These are phyloP conservation scores for Pelecanoides urinatrix DNA, from an alignment of 2,113 vertebrate species.

Conservation along the genomic window DNA sequence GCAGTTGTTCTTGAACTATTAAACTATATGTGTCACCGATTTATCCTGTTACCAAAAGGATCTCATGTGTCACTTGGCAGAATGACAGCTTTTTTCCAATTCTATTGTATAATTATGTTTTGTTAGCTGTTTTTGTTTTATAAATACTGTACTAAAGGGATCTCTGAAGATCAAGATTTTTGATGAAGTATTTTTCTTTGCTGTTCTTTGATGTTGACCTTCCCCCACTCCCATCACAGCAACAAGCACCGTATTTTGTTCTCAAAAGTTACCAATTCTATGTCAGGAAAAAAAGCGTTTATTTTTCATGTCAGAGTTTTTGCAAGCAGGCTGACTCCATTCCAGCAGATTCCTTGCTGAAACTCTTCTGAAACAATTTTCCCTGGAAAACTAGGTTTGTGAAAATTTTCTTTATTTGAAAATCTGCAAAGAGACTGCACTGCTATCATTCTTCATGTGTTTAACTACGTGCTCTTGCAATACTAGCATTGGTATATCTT, in stretches of 20 bases:
- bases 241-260: constrained; percentile 36
- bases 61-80: constrained; percentile 53
- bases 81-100: constrained; percentile 20
- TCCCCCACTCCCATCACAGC: not conserved
- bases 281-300: constrained; percentile 23
- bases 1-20: constrained; percentile 37
- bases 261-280: constrained; percentile 17
- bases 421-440: not conserved
- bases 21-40: constrained; percentile 8
- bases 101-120: constrained; percentile 60
- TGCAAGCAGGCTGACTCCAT: not conserved
- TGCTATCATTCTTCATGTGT: not conserved
- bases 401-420: not conserved
- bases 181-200: constrained; percentile 38
- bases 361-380: not conserved
- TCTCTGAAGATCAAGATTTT: constrained; percentile 55
- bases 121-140: constrained; percentile 67
- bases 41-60: constrained; percentile 44
- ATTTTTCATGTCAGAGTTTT: constrained; percentile 20
- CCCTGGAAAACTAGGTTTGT: not conserved
- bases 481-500: not conserved
- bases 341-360: not conserved
- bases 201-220: constrained; percentile 57
- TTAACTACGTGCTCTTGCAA: not conserved
- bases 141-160: constrained; percentile 43